Conservation (phyloP, 2,888 invertebrate species). For the Chrysopilus asiliformis region DNA sequence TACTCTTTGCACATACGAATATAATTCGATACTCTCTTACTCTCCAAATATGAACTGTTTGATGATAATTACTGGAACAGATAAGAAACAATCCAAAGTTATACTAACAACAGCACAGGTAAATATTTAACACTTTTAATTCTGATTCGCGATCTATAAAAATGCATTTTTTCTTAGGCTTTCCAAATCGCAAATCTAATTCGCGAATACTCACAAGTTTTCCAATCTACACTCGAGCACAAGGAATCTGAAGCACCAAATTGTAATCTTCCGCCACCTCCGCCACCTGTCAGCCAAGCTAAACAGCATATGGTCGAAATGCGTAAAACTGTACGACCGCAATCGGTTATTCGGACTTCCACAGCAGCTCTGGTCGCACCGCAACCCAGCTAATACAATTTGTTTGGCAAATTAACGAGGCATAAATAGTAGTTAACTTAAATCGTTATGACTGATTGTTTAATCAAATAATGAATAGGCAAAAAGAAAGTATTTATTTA, state of each 20-base stretch:
- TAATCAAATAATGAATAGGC: too few relatives aligned
- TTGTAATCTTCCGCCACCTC: conserved; percentile 15
- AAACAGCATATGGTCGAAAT: conserved; percentile 14
- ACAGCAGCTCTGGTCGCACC: conserved; percentile 20
- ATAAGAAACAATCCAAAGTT: conserved; percentile 84
- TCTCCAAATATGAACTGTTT: conserved; percentile 84
- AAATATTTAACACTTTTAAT: conserved; percentile 11
- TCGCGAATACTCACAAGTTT: conserved; percentile 70
- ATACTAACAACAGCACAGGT: conserved; percentile 87
- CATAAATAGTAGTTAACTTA: conserved; percentile 7
- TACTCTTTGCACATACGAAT: conserved; percentile 83
- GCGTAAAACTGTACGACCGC: conserved; percentile 16
- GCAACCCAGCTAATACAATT: conserved; percentile 22
- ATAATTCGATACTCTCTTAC: conserved; percentile 76
- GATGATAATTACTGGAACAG: conserved; percentile 84
- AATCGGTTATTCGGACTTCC: conserved; percentile 20
- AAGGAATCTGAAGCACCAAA: conserved; percentile 16
- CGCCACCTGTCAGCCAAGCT: conserved; percentile 14
- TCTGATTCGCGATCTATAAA: not conserved
- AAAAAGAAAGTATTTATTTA: too few relatives aligned
- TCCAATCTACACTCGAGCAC: conserved; percentile 33
- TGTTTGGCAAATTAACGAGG: conserved; percentile 18
- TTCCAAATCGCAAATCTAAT: conserved; percentile 87
- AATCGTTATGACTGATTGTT: too few relatives aligned
- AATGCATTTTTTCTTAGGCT: conserved; percentile 44